Evolutionary conservation across 92 coral and sea anemone genomes (phyloP).

Genomic region (Isaurus tuberculatus): DNA sequence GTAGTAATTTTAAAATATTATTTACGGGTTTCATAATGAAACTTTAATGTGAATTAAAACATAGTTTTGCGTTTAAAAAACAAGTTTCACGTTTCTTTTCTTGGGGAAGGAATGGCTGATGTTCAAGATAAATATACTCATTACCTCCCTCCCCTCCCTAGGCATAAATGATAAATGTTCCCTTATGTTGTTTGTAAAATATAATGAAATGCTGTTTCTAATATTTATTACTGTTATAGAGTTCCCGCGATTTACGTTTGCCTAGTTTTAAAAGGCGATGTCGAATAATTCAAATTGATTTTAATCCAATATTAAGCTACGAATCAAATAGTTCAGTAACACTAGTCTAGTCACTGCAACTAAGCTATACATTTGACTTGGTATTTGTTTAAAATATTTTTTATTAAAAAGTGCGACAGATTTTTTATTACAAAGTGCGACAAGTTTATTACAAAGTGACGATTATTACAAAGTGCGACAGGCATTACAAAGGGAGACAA

Average conservation of each 20-base stretch:
- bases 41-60: neutral
- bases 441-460: too few relatives aligned
- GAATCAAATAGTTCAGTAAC: too few relatives aligned
- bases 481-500: too few relatives aligned
- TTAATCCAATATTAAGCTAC: neutral
- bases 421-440: too few relatives aligned
- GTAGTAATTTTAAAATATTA: neutral
- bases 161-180: neutral
- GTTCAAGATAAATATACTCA: neutral
- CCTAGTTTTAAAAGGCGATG: neutral
- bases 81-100: slow-evolving; percentile 6
- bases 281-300: neutral
- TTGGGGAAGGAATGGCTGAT: neutral
- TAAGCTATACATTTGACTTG: too few relatives aligned
- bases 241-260: neutral
- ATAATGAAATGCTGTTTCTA: neutral
- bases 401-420: too few relatives aligned
- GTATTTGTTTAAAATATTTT: too few relatives aligned
- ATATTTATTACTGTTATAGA: neutral
- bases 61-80: neutral
- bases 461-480: too few relatives aligned
- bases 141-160: neutral
- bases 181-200: neutral
- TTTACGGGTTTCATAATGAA: neutral
- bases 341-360: too few relatives aligned